Evolutionary conservation across 1,140 invertebrate species (phyloP).

Genomic region (Drosophila ironensis): DNA sequence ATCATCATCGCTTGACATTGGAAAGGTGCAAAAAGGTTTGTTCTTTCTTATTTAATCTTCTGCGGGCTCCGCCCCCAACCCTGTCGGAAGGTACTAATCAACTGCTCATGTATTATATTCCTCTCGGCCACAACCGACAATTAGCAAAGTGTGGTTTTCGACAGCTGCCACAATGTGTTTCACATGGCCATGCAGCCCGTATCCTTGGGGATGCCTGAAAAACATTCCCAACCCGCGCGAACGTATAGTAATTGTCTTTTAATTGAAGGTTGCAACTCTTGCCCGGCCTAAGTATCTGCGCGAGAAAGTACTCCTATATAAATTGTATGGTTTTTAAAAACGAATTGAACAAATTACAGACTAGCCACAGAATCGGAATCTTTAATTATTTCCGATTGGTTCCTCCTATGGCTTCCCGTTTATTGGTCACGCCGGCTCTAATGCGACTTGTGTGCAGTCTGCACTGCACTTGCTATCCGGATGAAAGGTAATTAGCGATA

Average conservation of each 20-base stretch:
- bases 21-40: conserved; percentile 72
- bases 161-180: conserved; percentile 51
- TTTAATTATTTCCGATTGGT: conserved; percentile 28
- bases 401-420: conserved; percentile 22
- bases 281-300: conserved; percentile 13
- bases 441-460: conserved; percentile 30
- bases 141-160: conserved; percentile 69
- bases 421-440: conserved; percentile 28
- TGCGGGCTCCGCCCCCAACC: conserved; percentile 27
- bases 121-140: conserved; percentile 42
- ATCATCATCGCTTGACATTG: conserved; percentile 43
- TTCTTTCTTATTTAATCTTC: conserved; percentile 36
- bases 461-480: conserved; percentile 53
- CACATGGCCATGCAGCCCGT: conserved; percentile 19
- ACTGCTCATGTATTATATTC: conserved; percentile 16
- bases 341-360: conserved; percentile 51
- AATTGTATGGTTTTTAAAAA: conserved; percentile 45
- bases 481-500: conserved; percentile 63
- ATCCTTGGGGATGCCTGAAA: conserved; percentile 36
- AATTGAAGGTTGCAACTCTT: conserved; percentile 65
- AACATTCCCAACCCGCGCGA: neutral
- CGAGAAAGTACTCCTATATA: conserved; percentile 51
- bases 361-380: conserved; percentile 28
- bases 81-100: conserved; percentile 36
- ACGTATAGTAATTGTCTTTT: conserved; percentile 72